Conservation (phyloP, 2,888 invertebrate species). For the Xestia xanthographa region DNA sequence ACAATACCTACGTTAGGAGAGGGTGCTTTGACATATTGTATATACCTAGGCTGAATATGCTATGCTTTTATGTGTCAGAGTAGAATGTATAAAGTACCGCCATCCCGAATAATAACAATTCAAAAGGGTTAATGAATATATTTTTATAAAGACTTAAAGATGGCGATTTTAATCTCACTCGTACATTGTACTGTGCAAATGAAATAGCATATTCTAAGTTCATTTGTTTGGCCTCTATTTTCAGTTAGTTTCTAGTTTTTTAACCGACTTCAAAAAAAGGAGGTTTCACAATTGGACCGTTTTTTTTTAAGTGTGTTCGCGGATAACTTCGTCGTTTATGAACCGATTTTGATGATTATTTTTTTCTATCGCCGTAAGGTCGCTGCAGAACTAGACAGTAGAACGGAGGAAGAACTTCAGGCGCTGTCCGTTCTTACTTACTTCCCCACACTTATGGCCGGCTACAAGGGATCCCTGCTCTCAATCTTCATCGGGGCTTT, state of each 20-base stretch:
- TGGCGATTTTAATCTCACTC: too few relatives aligned
- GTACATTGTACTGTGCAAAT: neutral
- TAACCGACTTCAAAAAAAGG: too few relatives aligned
- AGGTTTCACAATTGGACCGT: too few relatives aligned
- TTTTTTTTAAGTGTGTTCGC: too few relatives aligned
- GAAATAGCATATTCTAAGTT: neutral
- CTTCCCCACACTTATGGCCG: slow-evolving; percentile 80
- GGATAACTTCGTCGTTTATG: too few relatives aligned
- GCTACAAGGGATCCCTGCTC: slow-evolving; percentile 83
- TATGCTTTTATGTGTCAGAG: too few relatives aligned
- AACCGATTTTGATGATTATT: too few relatives aligned
- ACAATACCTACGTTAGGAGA: too few relatives aligned
- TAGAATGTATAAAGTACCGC: neutral
- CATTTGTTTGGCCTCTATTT: neutral
- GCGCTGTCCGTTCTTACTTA: slow-evolving; percentile 81
- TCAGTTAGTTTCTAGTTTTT: neutral
- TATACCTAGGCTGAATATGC: too few relatives aligned
- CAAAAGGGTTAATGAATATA: neutral
- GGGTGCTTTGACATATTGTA: too few relatives aligned
- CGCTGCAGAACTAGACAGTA: slow-evolving; percentile 83
- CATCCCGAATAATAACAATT: neutral
- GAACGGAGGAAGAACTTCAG: slow-evolving; percentile 85
- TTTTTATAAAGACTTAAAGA: too few relatives aligned
- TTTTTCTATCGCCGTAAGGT: slow-evolving; percentile 68
- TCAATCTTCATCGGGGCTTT: slow-evolving; percentile 88